Base-by-base conservation (phyloP, 2,113 vertebrate species). In the Xiphias gladius region DNA sequence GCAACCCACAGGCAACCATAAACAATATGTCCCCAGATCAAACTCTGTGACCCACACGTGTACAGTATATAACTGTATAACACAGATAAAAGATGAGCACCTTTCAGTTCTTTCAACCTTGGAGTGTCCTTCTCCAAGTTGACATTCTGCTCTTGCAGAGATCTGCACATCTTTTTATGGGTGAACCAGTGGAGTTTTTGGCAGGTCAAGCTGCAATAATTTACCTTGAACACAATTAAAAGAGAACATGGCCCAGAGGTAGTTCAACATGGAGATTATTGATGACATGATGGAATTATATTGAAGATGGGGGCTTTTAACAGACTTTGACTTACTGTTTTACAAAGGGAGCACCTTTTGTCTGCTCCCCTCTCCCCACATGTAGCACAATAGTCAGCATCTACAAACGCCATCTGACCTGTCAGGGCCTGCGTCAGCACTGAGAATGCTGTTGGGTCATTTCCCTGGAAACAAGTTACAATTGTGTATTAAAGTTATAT, bases 351-450 rank as follows among this genome's bases (percentile, higher is more conserved):
- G 78, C 98, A 99, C 58, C 96, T 95, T 90, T 97, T 98, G 84
- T 95, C 95, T 7, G 97, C 98, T 77, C 97, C 97, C 62, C 95
- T 98, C 91, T 97, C 97, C 16, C 97, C 97, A 92, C 98, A 99
- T 3, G 97, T 96, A 17, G 95, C 97, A 62, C 98, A 99, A 90
- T 98, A 98, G 61, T 99, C 97, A 32, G 96, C 96, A 83, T 99
- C 97, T 88, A 96, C 94, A 82, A 99, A 97, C 1, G 96, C 97
- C 89, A 99, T 96, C 89, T 99, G 98, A 52, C 97, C 98, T 12
- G 97, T 99, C 80, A 99, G 96, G 0, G 97, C 97, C 91, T 99
- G 97, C 12, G 95, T 97, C 74, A 99, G 94, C 22, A 99, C 97
- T 20, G 97, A 97, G 83, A 97, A 95, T 2, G 98, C 97, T n/a